Base-by-base conservation (phyloP, 2,797 vertebrate species). In the Rhinophrynus dorsalis region DNA sequence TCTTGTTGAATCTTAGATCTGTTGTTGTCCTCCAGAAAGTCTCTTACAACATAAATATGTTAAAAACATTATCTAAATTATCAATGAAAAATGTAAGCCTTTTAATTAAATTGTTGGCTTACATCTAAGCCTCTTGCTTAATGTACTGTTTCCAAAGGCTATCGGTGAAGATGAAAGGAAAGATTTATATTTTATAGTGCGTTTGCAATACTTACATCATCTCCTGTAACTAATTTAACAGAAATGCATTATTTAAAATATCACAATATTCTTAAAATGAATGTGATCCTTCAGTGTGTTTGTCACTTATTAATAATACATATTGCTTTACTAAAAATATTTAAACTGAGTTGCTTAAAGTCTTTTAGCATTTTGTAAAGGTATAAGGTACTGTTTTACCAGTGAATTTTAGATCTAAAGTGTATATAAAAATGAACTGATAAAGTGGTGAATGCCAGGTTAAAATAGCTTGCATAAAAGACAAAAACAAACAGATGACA, bases 101-200 rank as follows among this genome's bases (percentile, higher is more conserved):
- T 60, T 47, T 45, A 20, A 60, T 30, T 17, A 11, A 18, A 12
- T 21, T 45, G 37, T 60, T 60, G 50, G 15, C 57, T 30, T 44
- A 42, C 32, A 29, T 44, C 10, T 60, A 60, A 60, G 24, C 24
- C 21, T 60, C 18, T 60, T 60, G 45, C 26, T 44, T 60, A 60
- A 45, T 45, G 17, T 23, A n/a, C 10, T 45, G 40, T 60, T 45
- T 60, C 40, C 27, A 60, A 60, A 32, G 57, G 57, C 57, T 60
- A 60, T 18, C 15, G 17, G 24, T 27, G 35, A 60, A 60, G 38
- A 60, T 60, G 57, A 60, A 60, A 60, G 38, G 24, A 45, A 29
- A 32, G 3, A 30, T 45, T 60, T 45, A 30, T 60, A 20, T 17
- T 40, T 45, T 30, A 15, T 45, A 18, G 32, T 29, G 24, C 23